Conservation (phyloP, 1,140 invertebrate genomes). For the Drosophila setifemur region DNA sequence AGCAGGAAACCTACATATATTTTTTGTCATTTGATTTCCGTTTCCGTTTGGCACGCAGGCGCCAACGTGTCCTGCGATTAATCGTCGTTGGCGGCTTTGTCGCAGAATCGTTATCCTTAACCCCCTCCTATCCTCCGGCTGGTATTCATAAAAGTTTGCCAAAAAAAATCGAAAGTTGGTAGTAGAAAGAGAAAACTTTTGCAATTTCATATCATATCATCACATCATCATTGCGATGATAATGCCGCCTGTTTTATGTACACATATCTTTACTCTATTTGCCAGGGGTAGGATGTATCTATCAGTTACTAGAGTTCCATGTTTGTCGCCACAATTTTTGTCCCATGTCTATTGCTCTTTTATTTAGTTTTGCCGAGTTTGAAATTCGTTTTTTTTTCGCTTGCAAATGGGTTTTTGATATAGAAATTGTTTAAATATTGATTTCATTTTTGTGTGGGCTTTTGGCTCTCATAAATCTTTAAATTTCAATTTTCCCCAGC, state of each 20-base stretch:
- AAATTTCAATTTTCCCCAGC: not conserved
- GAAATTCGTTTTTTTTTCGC: conserved; percentile 33
- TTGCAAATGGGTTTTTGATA: conserved; percentile 62
- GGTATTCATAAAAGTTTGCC: conserved; percentile 59
- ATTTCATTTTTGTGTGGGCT: conserved; percentile 27
- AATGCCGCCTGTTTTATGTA: conserved; percentile 73
- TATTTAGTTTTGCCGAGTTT: conserved; percentile 33
- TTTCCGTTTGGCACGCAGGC: conserved; percentile 55
- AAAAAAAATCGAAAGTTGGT: conserved; percentile 12
- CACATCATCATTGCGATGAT: conserved; percentile 78
- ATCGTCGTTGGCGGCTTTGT: conserved; percentile 65
- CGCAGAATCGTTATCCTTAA: conserved; percentile 32
- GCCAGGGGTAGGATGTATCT: not conserved
- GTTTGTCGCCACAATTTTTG: conserved; percentile 4
- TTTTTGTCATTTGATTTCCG: conserved; percentile 49
- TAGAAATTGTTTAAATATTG: conserved; percentile 47
- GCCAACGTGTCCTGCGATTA: conserved; percentile 65
- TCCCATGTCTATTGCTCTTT: conserved; percentile 18
- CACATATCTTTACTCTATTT: conserved; percentile 62
- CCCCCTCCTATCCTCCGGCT: not conserved
- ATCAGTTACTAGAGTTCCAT: conserved; percentile 20
- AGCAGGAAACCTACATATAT: not conserved
- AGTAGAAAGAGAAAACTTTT: conserved; percentile 62
- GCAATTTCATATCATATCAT: conserved; percentile 79
- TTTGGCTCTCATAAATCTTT: not conserved